Base-by-base conservation (phyloP, 2,888 invertebrate species). In the Erebia aethiops region DNA sequence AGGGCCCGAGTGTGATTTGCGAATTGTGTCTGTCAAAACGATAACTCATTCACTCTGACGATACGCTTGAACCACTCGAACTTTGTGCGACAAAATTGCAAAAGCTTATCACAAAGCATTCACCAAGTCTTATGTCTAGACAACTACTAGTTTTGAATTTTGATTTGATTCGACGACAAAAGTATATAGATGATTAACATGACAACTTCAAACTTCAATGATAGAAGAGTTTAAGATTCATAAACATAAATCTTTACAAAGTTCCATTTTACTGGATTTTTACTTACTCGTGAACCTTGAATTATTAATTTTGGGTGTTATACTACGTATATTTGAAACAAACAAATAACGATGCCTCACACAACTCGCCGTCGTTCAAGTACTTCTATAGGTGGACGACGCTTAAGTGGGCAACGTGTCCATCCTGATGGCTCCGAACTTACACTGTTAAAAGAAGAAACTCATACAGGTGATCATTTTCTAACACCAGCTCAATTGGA, bases 401-500 rank as follows among this genome's bases (percentile, higher is more conserved):
- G 82, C 8, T 72, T 78, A 16, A 84, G 84, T 76, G 62, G 77
- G 2, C 73, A 82, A 26, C 81, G 79, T 61, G 71, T 75, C 2
- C 74, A 76, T 11, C 43, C 76, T 7, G 83, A 82, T 2, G 70
- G 74, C 8, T 78, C 79, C 0, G 80, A 88, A 72, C 82, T 92
- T 11, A 85, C 82, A 43, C 69, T 88, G 1, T 81, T 92, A 1
- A 90, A 86, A 63, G 89, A 92, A 74, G 93, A 93, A 74, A 81
- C 83, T 0, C 84, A 85, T 76, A 90, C 87, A 0, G 93, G 91
- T 0, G 92, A 90, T 72, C 94, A 94, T 74, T 93, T 92, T 73
- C 85, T 93, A 5, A 84, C 90, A 0, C 87, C 89, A 1, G 78
- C 79, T 1, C 93, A 94, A 75, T 82, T 94, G 2, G 90, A 91